These are phyloP conservation scores for Pegea sp. DNA, from an alignment of 23 tunicate genomes.

Conservation along the genomic window DNA sequence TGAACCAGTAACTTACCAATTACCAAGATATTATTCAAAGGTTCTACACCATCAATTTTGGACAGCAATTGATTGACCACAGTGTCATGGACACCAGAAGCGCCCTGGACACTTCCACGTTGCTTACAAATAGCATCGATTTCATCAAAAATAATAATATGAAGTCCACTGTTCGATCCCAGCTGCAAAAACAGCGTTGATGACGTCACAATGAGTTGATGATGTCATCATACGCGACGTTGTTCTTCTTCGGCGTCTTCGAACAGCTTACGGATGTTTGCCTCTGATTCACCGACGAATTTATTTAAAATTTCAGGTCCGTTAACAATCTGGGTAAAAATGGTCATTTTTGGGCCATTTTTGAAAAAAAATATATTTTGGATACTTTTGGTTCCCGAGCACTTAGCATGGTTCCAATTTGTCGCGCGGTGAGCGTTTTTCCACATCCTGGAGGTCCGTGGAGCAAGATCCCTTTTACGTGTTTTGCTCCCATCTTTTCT, in stretches of 20 bases:
- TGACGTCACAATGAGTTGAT: neutral
- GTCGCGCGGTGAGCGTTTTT: constrained; percentile 94
- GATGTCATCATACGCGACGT: constrained; percentile 30
- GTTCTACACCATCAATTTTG: constrained; percentile 97
- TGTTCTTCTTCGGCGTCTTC: constrained; percentile 98
- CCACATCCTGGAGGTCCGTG: constrained; percentile 99
- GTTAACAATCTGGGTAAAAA: constrained; percentile 54
- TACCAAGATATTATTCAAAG: constrained; percentile 71
- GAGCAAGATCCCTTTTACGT: constrained; percentile 74
- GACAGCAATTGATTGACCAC: constrained; percentile 96
- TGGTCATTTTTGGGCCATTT: neutral
- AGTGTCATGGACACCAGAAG: constrained; percentile 95
- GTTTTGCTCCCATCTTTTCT: constrained; percentile 89
- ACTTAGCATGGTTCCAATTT: constrained; percentile 90
- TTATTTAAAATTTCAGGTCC: constrained; percentile 99
- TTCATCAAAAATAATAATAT: constrained; percentile 94
- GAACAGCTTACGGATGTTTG: constrained; percentile 81
- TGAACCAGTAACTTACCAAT: too few relatives aligned
- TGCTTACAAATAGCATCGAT: constrained; percentile 98
- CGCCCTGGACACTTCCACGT: constrained; percentile 65
- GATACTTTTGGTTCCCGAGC: constrained; percentile 75
- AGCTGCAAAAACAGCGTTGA: constrained; percentile 12
- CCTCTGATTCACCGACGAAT: constrained; percentile 91
- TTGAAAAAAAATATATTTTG: neutral
- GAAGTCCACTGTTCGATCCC: constrained; percentile 82